Base-by-base conservation (phyloP, 2,113 vertebrate genomes). In the Danionella cerebrum region DNA sequence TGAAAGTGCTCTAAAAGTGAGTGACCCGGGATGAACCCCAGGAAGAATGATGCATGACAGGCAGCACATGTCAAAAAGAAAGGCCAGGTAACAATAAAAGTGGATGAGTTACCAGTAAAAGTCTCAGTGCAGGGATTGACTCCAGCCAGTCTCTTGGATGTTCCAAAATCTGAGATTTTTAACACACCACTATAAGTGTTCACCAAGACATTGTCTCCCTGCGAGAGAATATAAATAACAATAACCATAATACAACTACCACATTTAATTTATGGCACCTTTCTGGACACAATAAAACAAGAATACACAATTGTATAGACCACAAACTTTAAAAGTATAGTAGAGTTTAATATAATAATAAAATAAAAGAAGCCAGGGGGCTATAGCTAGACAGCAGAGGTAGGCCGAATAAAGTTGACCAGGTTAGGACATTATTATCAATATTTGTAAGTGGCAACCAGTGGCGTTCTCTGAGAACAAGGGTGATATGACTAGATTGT, bases 111-210 rank as follows among this genome's bases (percentile, higher is more conserved):
- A 97, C 96, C 96, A 79, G 96, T 98, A 79, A 99, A 99, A 0
- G 96, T 99, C 86, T 99, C 96, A 8, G 96, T 98, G 82, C 92
- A 97, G 27, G 96, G 96, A 77, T 98, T 98, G 80, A 99, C 96
- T 79, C 96, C 96, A 54, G 96, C 96, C 64, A 99, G 81, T 63
- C 96, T 91, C 85, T 99, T 99, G n/a, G 96, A 98, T n/a, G 96
- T 99, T 60, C 96, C 96, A 50, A 99, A 99, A 82, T 99, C 96
- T 0, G 96, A 99, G 78, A 99, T 98, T 88, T 99, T 99, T 79
- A 99, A 87, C 57, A 98, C 93, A 10, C 96, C 96, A 18, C 96
- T 99, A 76, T 99, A 99, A 0, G 96, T 99, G 83, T 99, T 99
- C 78, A 99, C 98, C 79, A 99, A 88, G 39, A 99, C 96, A 0